Evolutionary conservation across 1,140 invertebrate species (phyloP).

Genomic region (Heliconius eleuchia): DNA sequence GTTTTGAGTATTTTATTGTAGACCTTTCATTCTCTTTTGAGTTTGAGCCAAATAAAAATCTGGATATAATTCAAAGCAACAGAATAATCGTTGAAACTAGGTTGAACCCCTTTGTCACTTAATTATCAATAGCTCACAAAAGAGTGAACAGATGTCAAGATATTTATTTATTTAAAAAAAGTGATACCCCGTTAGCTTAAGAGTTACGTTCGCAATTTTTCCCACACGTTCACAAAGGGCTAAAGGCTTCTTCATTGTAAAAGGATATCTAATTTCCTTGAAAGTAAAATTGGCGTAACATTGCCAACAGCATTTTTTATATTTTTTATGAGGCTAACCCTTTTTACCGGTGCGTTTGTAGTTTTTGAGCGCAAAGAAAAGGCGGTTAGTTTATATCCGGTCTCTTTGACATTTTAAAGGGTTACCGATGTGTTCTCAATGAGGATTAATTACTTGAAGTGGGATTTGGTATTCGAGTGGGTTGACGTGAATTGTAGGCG

Average conservation of each 20-base stretch:
- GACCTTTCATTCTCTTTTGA: conserved; percentile 6
- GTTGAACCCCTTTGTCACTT: conserved; percentile 1
- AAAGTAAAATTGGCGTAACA: conserved; percentile 80
- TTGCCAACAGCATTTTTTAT: conserved; percentile 63
- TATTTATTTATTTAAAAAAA: conserved; percentile 26
- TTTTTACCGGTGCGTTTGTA: conserved; percentile 67
- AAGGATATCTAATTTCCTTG: conserved; percentile 80
- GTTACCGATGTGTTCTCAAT: conserved; percentile 67
- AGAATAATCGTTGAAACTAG: not conserved
- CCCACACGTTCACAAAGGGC: conserved; percentile 72
- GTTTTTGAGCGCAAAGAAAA: conserved; percentile 75
- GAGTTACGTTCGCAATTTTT: conserved; percentile 58
- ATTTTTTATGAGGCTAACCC: conserved; percentile 63
- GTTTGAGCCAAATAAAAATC: conserved; percentile 4
- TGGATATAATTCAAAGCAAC: conserved; percentile 13
- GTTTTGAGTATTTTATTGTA: conserved; percentile 7
- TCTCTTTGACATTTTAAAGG: conserved; percentile 66
- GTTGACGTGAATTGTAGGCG: conserved; percentile 68
- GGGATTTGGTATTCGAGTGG: conserved; percentile 57
- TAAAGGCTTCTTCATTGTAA: conserved; percentile 69
- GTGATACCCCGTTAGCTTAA: conserved; percentile 49
- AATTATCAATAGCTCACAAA: conserved; percentile 12
- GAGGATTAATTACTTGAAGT: conserved; percentile 79
- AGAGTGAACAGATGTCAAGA: conserved; percentile 33
- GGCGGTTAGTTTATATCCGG: conserved; percentile 81